Conservation (phyloP, 2,797 vertebrate genomes). For the Scarus forsteni region DNA sequence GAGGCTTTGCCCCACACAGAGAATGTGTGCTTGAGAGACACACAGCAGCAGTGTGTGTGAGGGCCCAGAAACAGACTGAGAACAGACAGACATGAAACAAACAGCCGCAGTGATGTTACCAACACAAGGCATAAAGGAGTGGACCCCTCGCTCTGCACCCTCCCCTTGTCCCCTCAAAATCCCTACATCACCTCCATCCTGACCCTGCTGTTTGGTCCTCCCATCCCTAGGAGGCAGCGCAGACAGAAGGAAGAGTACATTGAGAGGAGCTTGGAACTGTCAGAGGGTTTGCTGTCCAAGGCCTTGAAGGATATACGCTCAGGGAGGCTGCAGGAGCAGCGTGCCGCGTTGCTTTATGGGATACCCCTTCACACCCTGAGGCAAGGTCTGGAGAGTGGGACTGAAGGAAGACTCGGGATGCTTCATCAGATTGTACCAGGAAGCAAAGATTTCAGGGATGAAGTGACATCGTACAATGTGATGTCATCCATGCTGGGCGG, state of each 20-base stretch:
- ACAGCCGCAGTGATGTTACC: slow-evolving; percentile 99
- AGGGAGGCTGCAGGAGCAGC: slow-evolving; percentile 97
- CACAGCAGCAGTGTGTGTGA: slow-evolving; percentile 69
- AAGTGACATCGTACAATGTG: slow-evolving; percentile 62
- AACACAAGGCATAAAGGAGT: slow-evolving; percentile 99
- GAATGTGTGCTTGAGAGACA: slow-evolving; percentile 58
- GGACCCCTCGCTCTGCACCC: slow-evolving; percentile 94
- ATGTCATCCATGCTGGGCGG: slow-evolving; percentile 88
- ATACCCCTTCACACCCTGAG: slow-evolving; percentile 98
- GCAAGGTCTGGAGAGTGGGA: slow-evolving; percentile 93
- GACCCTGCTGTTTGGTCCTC: slow-evolving; percentile 87
- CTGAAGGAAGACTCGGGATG: slow-evolving; percentile 89
- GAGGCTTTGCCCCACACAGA: slow-evolving; percentile 76
- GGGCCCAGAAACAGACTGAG: slow-evolving; percentile 88
- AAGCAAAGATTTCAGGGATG: slow-evolving; percentile 86
- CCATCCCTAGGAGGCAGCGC: slow-evolving; percentile 93
- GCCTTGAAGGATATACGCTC: slow-evolving; percentile 99
- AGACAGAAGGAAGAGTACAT: slow-evolving; percentile 96
- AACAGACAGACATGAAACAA: slow-evolving; percentile 75
- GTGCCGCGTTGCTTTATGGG: slow-evolving; percentile 99
- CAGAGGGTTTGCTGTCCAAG: slow-evolving; percentile 99
- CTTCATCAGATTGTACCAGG: slow-evolving; percentile 88
- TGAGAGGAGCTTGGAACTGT: slow-evolving; percentile 99
- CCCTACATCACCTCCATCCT: slow-evolving; percentile 84
- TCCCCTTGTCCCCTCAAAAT: slow-evolving; percentile 87